Evolutionary conservation across 2,113 vertebrate genomes (phyloP).

Genomic region (Ovis aries): ARS-UI_Ramb_v3.0 NC_056078.1:7936001-7936500

Average conservation of each 20-base stretch:
- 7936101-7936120: neutral
- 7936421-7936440: neutral
- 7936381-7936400: neutral
- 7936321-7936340: neutral
- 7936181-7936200: neutral
- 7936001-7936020: neutral
- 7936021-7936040: neutral
- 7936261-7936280: neutral
- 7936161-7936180: neutral
- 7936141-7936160: neutral
- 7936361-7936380: neutral
- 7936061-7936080: neutral
- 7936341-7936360: neutral
- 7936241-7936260: neutral
- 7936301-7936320: neutral
- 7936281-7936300: neutral
- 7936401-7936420: neutral
- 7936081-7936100: neutral
- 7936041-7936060: neutral
- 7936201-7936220: neutral
- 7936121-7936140: neutral
- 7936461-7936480: neutral
- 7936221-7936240: neutral
- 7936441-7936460: rapidly evolving
- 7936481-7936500: neutral